These are phyloP conservation scores for Diabrotica undecimpunctata DNA, from an alignment of 1,140 invertebrate species.

Conservation along the genomic window DNA sequence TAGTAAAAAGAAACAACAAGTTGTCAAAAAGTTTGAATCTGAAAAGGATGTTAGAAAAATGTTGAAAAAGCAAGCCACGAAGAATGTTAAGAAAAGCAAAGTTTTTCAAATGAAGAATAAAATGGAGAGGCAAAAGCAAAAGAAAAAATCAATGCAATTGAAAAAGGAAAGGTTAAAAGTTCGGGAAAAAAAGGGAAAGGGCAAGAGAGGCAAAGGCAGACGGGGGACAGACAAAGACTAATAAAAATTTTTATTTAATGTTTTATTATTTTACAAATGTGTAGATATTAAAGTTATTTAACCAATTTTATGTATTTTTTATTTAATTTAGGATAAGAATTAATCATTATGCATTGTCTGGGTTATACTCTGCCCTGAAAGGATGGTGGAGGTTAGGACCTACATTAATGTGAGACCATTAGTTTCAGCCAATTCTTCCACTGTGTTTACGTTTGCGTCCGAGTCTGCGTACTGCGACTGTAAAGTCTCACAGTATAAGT, in stretches of 20 bases:
- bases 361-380: no score
- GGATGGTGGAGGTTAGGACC: no score
- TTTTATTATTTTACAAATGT: no score
- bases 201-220: conserved; percentile 5
- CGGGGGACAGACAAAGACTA: neutral
- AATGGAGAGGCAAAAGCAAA: conserved; percentile 59
- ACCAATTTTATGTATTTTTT: no score
- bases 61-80: conserved; percentile 63
- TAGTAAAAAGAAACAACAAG: conserved; percentile 28
- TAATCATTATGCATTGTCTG: no score
- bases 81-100: conserved; percentile 69
- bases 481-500: no score
- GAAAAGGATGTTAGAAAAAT: conserved; percentile 63
- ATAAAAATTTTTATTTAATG: conserved; percentile 4
- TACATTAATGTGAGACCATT: no score
- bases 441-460: no score
- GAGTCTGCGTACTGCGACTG: no score
- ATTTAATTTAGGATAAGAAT: no score
- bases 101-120: conserved; percentile 68
- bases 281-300: no score
- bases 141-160: conserved; percentile 51
- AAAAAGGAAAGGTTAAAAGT: conserved; percentile 32
- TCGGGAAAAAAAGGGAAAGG: conserved; percentile 22
- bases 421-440: no score
- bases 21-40: conserved; percentile 48